These are phyloP conservation scores for Crocodylus rhombifer DNA, from an alignment of 2,797 vertebrate species.

Conservation along the genomic window DNA sequence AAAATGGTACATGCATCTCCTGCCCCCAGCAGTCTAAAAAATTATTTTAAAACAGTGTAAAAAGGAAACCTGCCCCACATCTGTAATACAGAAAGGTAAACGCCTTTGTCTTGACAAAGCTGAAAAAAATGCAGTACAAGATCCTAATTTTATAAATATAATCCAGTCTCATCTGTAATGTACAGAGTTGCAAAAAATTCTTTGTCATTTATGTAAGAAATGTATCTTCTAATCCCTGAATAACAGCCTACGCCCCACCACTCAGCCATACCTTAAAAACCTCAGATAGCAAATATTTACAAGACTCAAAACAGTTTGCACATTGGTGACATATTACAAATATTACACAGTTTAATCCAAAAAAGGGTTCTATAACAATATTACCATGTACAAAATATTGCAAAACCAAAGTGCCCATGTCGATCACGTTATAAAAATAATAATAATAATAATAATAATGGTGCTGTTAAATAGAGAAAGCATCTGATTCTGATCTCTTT, in stretches of 20 bases:
- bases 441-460: background rate
- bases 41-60: slow-evolving; percentile 50
- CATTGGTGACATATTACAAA: background rate
- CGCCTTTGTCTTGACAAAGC: slow-evolving; percentile 49
- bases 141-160: slow-evolving; percentile 72
- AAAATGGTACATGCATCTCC: slow-evolving; percentile 32
- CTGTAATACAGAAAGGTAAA: slow-evolving; percentile 23
- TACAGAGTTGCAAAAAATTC: slow-evolving; percentile 18
- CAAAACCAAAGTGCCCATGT: background rate
- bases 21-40: slow-evolving; percentile 56
- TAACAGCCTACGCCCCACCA: background rate
- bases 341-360: background rate
- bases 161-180: slow-evolving; percentile 55
- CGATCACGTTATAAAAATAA: background rate
- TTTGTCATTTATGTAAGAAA: slow-evolving; percentile 9
- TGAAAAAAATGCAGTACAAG: slow-evolving; percentile 63
- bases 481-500: background rate
- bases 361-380: background rate
- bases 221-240: slow-evolving; percentile 3
- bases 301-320: background rate
- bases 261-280: background rate
- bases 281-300: background rate
- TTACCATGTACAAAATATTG: slow-evolving; percentile 9
- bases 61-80: slow-evolving; percentile 45
- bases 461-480: background rate